These are phyloP conservation scores for Bubo blakistoni DNA, from an alignment of 2,113 vertebrate species.

Conservation along the genomic window DNA sequence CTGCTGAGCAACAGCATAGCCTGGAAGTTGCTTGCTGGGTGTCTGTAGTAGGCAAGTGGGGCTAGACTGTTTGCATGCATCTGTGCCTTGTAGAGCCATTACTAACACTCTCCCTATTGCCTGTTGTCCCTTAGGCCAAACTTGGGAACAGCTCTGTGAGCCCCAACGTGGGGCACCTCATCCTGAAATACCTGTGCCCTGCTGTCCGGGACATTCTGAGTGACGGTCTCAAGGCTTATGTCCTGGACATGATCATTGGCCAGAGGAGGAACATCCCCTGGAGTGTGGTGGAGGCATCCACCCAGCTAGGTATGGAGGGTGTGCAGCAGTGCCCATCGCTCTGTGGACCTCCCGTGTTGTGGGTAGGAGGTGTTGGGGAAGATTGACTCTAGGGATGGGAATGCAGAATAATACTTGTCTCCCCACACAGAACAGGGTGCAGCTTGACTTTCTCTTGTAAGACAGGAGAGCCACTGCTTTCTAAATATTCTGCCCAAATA, in stretches of 20 bases:
- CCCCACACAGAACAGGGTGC: neutral
- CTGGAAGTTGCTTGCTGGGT: neutral
- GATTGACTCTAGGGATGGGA: neutral
- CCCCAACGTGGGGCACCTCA: slow-evolving; percentile 94
- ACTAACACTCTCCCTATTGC: neutral
- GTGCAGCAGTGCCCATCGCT: neutral
- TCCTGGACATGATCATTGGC: slow-evolving; percentile 92
- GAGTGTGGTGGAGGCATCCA: slow-evolving; percentile 94
- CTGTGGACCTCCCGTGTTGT: rapidly evolving
- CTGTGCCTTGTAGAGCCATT: neutral
- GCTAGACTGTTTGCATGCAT: neutral
- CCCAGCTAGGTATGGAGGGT: slow-evolving; percentile 81
- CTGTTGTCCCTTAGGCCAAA: slow-evolving; percentile 80
- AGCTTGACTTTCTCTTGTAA: neutral
- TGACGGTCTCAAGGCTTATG: slow-evolving; percentile 89
- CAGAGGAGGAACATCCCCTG: slow-evolving; percentile 91
- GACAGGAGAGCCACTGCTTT: neutral
- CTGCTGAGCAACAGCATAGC: neutral
- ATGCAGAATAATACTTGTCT: neutral
- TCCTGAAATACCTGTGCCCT: slow-evolving; percentile 96
- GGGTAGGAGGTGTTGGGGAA: neutral
- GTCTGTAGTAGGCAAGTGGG: neutral
- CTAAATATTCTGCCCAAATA: neutral
- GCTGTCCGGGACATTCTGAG: slow-evolving; percentile 87
- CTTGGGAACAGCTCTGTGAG: slow-evolving; percentile 97